Percentiles rank a stretch among this genome's conserved stretches.
phyloP scores from a whole-genome alignment of 2,113 vertebrate genomes.

The Chloropsis cyanopogon region DNA sequence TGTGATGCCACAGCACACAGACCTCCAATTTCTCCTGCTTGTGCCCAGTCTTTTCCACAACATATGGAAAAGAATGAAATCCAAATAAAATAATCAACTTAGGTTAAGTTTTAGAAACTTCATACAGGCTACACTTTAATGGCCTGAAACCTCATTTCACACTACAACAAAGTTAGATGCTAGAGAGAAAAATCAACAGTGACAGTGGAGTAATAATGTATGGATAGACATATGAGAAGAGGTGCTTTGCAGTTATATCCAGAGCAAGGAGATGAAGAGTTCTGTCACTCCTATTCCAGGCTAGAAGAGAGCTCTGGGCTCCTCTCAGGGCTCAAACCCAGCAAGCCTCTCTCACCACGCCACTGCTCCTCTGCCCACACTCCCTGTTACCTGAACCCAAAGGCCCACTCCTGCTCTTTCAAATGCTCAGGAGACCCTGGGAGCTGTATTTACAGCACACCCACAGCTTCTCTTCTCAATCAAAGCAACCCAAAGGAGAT shows the following conservation, averaged over 20 bases:
- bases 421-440: background rate
- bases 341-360: background rate
- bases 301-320: background rate
- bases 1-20: fast-evolving
- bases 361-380: background rate
- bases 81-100: background rate
- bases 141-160: background rate
- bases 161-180: background rate
- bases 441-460: background rate
- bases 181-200: background rate
- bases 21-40: background rate
- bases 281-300: background rate
- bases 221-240: background rate
- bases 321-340: background rate
- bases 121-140: background rate
- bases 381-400: background rate
- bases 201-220: background rate
- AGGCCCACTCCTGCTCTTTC: background rate
- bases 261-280: background rate
- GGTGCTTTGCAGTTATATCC: background rate
- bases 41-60: background rate
- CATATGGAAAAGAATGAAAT: background rate
- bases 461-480: background rate
- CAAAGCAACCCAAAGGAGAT: background rate
- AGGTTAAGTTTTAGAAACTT: background rate